Base-by-base conservation (phyloP, 2,113 vertebrate species). In the Podilymbus podiceps region DNA sequence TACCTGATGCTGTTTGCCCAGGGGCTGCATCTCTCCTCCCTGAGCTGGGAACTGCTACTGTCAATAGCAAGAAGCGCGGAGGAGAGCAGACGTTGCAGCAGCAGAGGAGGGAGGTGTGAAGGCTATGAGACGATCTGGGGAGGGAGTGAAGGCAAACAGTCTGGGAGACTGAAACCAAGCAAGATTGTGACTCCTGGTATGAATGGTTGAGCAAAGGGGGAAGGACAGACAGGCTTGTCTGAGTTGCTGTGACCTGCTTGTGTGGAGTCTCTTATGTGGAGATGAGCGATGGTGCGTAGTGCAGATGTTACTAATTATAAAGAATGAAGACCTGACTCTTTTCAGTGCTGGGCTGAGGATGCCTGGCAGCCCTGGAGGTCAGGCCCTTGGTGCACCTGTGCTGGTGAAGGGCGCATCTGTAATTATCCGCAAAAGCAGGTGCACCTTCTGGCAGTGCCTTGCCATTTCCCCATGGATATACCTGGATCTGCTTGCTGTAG, bases 31-130 rank as follows among this genome's bases (percentile, higher is more conserved):
- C 89, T 89, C 30, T 12, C 21, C 52, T 6, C 78, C 47, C 62
- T 0, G 0, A 63, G 80, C 80, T 72, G 73, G 49, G 87, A 92
- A 5, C 84, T 67, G 88, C 68, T 62, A 20, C 80, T 75, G 58
- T 85, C 8, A 0, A 27, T 68, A 53, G 76, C 0, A 1, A 35
- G 86, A 87, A 63, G 42, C 0, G 1, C 0, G 31, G 79, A 95
- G 88, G 40, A 76, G 81, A 92, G 83, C 90, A 93, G 93, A 55
- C 33, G 0, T 12, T 42, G 72, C 40, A 7, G 75, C 79, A 86
- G 85, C 77, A 72, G 92, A 86, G 88, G 90, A 97, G 80, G 90
- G 80, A 92, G 79, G 79, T 93, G 92, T 84, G 93, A 92, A 95
- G 89, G 88, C 92, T 96, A 77, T 0, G 13, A 96, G 96, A 91